Conservation (phyloP, 2,797 vertebrate species). For the Myripristis murdjan region DNA sequence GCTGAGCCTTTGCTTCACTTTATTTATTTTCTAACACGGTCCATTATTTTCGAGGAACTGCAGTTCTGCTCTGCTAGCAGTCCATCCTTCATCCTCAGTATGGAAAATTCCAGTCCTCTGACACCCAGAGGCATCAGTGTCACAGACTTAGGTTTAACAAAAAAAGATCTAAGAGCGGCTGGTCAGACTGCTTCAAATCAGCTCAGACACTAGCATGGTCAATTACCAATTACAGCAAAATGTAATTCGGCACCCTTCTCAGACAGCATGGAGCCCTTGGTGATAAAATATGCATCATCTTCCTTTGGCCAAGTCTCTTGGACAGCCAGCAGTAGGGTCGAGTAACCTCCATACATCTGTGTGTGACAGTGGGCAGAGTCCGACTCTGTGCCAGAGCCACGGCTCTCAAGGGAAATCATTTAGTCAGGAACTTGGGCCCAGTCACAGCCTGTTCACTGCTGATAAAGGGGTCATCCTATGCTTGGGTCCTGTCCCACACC, state of each 20-base stretch:
- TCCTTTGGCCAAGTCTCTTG: slow-evolving; percentile 42
- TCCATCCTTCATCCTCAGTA: slow-evolving; percentile 46
- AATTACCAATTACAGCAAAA: slow-evolving; percentile 66
- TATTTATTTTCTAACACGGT: slow-evolving; percentile 35
- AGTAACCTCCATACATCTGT: slow-evolving; percentile 75
- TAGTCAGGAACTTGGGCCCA: slow-evolving; percentile 68
- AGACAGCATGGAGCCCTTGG: slow-evolving; percentile 52
- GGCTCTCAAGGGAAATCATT: slow-evolving; percentile 85
- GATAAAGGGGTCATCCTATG: slow-evolving; percentile 83
- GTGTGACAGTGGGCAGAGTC: slow-evolving; percentile 62
- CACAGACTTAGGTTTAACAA: slow-evolving; percentile 32
- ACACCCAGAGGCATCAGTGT: slow-evolving; percentile 48
- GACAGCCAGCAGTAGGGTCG: slow-evolving; percentile 57
- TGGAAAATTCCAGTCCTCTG: slow-evolving; percentile 43
- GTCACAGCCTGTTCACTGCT: slow-evolving; percentile 78
- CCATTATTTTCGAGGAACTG: slow-evolving; percentile 29
- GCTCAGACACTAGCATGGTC: slow-evolving; percentile 40
- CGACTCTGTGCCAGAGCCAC: slow-evolving; percentile 63
- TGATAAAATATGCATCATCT: slow-evolving; percentile 72
- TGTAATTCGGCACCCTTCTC: slow-evolving; percentile 60
- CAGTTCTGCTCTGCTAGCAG: slow-evolving; percentile 18
- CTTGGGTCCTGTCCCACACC: slow-evolving; percentile 69
- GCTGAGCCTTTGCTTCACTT: slow-evolving; percentile 28
- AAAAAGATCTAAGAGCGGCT: slow-evolving; percentile 35
- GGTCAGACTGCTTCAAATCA: slow-evolving; percentile 45